A percentile compares a stretch with the other conserved stretches of the same genome.
Conservation (phyloP, 2,797 vertebrate genomes). For the Peromyscus aztecus region DNA sequence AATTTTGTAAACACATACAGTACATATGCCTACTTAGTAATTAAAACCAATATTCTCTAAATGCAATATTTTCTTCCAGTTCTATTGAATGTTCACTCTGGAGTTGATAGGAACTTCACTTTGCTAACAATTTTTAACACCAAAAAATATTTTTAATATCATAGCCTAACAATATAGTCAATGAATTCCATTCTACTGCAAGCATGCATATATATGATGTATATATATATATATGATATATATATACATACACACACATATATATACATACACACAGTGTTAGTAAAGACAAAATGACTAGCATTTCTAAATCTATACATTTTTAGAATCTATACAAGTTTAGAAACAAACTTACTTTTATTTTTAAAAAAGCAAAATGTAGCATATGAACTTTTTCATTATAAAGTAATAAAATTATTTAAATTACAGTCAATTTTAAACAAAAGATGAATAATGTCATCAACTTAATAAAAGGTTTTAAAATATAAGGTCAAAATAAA, state of each 20-base stretch:
- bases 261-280: too few species aligned
- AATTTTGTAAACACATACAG: constrained; percentile 83
- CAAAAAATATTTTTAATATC: constrained; percentile 38
- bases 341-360: constrained; percentile 32
- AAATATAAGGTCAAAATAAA: constrained; percentile 57
- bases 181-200: constrained; percentile 51
- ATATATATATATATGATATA: too few species aligned
- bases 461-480: constrained; percentile 40
- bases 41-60: constrained; percentile 83
- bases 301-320: constrained; percentile 5
- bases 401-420: constrained; percentile 51
- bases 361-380: background rate
- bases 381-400: constrained; percentile 31
- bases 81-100: constrained; percentile 62
- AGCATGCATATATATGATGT: background rate
- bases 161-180: constrained; percentile 30
- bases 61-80: constrained; percentile 75
- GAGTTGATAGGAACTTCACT: constrained; percentile 54
- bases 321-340: background rate
- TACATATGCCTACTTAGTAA: constrained; percentile 75
- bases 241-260: too few species aligned
- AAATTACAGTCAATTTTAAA: background rate
- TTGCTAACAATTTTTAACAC: constrained; percentile 30
- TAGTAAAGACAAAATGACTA: background rate
- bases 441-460: constrained; percentile 25